Percentiles rank a stretch among this genome's conserved stretches.
Evolutionary conservation across 2,113 vertebrate species (phyloP).

Genomic region (Lanius collurio): DNA sequence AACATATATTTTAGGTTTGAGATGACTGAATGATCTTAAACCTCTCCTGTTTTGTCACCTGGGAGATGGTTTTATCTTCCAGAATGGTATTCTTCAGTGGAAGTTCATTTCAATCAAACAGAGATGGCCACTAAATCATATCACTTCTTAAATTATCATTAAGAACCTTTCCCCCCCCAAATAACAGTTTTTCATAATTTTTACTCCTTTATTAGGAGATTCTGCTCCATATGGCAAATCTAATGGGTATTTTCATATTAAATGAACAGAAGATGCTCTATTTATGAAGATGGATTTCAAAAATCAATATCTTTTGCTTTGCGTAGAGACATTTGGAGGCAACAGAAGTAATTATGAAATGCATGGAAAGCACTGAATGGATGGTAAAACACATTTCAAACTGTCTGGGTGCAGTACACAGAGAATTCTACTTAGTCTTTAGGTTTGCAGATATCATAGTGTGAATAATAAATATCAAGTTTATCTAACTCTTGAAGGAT

Average conservation of each 20-base stretch:
- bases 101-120: not conserved
- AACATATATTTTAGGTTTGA: not conserved
- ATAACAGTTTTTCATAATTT: not conserved
- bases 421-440: not conserved
- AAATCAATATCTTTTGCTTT: not conserved
- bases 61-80: not conserved
- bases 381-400: not conserved
- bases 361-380: not conserved
- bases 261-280: not conserved
- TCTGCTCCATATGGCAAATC: not conserved
- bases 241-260: constrained; percentile 37
- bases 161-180: not conserved
- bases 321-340: constrained; percentile 6
- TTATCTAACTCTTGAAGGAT: not conserved
- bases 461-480: constrained; percentile 40
- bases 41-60: not conserved
- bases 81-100: not conserved
- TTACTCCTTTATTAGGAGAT: not conserved
- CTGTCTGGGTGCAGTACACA: not conserved
- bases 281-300: not conserved
- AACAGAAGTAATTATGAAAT: constrained; percentile 32
- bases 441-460: not conserved
- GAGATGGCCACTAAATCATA: not conserved
- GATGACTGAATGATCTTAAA: not conserved
- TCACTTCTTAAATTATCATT: not conserved